Evolutionary conservation across 1,140 invertebrate species (phyloP).

Genomic region (Diorhabda elongata): DNA sequence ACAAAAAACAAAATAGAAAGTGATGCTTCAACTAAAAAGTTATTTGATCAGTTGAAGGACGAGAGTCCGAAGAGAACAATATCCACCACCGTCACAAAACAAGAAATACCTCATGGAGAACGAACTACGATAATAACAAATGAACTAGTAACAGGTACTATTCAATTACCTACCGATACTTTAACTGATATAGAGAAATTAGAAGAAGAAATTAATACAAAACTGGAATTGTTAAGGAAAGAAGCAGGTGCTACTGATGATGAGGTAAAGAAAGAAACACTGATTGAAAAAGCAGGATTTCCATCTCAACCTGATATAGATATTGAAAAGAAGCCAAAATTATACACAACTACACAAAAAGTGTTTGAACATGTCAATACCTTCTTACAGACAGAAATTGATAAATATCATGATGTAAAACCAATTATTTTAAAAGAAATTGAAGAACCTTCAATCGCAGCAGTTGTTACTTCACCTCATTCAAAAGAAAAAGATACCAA

Average conservation of each 20-base stretch:
- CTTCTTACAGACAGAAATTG: constrained; percentile 33
- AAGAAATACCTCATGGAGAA: constrained; percentile 14
- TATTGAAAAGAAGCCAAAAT: neutral
- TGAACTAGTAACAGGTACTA: constrained; percentile 17
- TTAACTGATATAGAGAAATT: constrained; percentile 23
- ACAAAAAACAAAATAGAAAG: neutral
- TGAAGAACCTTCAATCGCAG: constrained; percentile 20
- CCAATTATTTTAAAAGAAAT: constrained; percentile 1
- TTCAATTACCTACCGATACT: constrained; percentile 15
- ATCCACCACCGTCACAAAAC: constrained; percentile 22
- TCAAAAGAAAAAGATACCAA: constrained; percentile 17
- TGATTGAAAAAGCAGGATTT: neutral
- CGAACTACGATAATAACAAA: constrained; percentile 23
- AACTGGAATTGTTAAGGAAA: constrained; percentile 19
- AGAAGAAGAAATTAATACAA: constrained; percentile 29
- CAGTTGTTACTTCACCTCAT: constrained; percentile 11
- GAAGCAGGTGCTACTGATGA: constrained; percentile 10
- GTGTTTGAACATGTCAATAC: constrained; percentile 29
- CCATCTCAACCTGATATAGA: neutral
- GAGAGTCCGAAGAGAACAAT: constrained; percentile 17
- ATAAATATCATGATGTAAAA: constrained; percentile 32
- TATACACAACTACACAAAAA: constrained; percentile 22
- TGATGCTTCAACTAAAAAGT: neutral
- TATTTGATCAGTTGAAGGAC: constrained; percentile 1
- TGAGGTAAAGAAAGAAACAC: neutral